These are phyloP conservation scores for Nerophis lumbriciformis DNA, from an alignment of 2,113 vertebrate genomes.

Conservation along the genomic window DNA sequence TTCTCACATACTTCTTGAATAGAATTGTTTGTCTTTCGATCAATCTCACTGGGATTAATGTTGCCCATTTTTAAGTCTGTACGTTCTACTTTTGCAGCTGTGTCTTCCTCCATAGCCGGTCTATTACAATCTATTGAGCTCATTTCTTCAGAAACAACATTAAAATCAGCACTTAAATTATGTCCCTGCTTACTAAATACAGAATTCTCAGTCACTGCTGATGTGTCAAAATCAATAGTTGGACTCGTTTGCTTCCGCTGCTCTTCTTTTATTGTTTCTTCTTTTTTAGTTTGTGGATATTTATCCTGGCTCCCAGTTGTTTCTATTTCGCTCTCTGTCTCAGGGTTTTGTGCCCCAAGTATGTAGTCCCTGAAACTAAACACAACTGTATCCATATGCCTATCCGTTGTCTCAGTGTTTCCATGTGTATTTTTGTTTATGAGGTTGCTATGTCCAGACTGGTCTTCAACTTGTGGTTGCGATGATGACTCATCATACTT, in stretches of 20 bases:
- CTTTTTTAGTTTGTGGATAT: slow-evolving; percentile 15
- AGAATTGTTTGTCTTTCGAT: slow-evolving; percentile 10
- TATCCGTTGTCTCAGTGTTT: slow-evolving; percentile 56
- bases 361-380: slow-evolving; percentile 70
- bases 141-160: slow-evolving; percentile 10
- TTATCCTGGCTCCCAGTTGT: slow-evolving; percentile 7
- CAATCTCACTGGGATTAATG: slow-evolving; percentile 5
- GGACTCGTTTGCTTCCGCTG: slow-evolving; percentile 25
- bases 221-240: slow-evolving; percentile 11
- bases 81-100: slow-evolving; percentile 8
- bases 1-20: background rate
- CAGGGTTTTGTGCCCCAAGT: slow-evolving; percentile 40
- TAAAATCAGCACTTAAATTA: slow-evolving; percentile 12
- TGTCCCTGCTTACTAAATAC: slow-evolving; percentile 6
- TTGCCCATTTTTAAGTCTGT: slow-evolving; percentile 10
- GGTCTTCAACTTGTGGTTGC: slow-evolving; percentile 38
- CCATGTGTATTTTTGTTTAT: slow-evolving; percentile 50
- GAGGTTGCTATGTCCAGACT: slow-evolving; percentile 39
- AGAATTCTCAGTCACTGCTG: slow-evolving; percentile 6
- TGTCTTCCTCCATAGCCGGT: slow-evolving; percentile 1
- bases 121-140: slow-evolving; percentile 4
- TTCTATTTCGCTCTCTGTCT: slow-evolving; percentile 23
- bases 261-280: slow-evolving; percentile 13
- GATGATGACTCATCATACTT: slow-evolving; percentile 49
- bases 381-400: slow-evolving; percentile 44